phyloP scores from a whole-genome alignment of 2,113 vertebrate species.

The Archocentrus centrarchus region DNA sequence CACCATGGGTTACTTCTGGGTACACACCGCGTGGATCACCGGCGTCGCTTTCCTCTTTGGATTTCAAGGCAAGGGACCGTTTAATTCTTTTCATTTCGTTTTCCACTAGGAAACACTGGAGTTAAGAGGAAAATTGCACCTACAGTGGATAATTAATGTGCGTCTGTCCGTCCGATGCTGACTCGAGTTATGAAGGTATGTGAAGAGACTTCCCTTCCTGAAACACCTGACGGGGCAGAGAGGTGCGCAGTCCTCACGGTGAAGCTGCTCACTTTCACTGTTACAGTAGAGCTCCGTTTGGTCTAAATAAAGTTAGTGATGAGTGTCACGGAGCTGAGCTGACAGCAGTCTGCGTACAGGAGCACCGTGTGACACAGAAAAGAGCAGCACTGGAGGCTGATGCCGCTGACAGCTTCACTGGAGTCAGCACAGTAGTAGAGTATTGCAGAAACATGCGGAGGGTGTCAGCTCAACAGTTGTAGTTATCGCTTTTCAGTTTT shows the following conservation, averaged over 20 bases:
- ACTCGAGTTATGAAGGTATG: constrained; percentile 23
- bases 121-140: neutral
- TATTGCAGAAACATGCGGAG: neutral
- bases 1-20: constrained; percentile 65
- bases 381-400: neutral
- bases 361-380: neutral
- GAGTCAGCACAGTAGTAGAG: neutral
- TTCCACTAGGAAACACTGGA: constrained; percentile 21
- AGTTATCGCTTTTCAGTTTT: neutral
- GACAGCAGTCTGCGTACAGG: constrained; percentile 11
- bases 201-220: constrained; percentile 36
- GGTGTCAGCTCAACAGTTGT: neutral
- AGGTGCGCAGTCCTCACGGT: neutral
- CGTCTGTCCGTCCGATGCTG: constrained; percentile 17
- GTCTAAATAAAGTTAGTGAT: constrained; percentile 21
- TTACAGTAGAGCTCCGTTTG: neutral
- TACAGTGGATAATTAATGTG: constrained; percentile 15
- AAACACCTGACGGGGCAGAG: constrained; percentile 23
- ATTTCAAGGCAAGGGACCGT: constrained; percentile 72
- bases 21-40: constrained; percentile 64
- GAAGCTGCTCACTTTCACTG: neutral
- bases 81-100: constrained; percentile 36
- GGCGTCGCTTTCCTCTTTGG: constrained; percentile 55
- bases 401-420: neutral
- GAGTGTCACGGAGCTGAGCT: neutral